phyloP scores from a whole-genome alignment of 2,113 vertebrate species.

The Odontophorus gujanensis region DNA sequence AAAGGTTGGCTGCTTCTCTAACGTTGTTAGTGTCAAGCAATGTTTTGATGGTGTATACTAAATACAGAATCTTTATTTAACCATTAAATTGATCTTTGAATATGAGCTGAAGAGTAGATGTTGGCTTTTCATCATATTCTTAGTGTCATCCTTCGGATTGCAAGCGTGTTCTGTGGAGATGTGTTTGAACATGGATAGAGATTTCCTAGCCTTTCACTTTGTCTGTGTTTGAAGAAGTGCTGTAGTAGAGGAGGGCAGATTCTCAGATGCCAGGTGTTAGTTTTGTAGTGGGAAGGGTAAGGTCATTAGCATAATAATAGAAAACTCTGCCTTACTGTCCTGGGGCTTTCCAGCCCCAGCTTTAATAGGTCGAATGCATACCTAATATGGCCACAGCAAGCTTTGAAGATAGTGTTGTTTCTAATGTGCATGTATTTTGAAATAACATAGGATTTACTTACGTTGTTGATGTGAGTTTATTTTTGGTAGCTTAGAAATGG shows the following conservation, averaged over 20 bases:
- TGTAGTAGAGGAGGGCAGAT: background rate
- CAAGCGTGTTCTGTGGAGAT: background rate
- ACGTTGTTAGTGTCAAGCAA: background rate
- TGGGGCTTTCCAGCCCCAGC: background rate
- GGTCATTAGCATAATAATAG: background rate
- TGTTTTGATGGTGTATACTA: background rate
- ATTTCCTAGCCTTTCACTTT: background rate
- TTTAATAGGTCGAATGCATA: background rate
- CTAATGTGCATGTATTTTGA: background rate
- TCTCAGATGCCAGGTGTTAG: background rate
- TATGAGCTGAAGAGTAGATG: background rate
- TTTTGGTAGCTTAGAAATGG: background rate
- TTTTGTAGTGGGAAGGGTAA: background rate
- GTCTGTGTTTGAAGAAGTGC: background rate
- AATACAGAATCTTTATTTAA: background rate
- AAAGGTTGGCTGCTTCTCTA: background rate
- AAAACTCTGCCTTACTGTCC: background rate
- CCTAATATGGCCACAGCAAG: background rate
- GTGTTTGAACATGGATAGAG: background rate
- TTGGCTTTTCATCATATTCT: background rate
- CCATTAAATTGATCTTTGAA: background rate
- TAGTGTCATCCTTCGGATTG: background rate
- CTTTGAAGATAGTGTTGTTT: background rate
- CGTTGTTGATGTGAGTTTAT: background rate
- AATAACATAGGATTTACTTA: background rate